Evolutionary conservation across 2,797 vertebrate genomes (phyloP).

Genomic region (Benthosema pterotum): DNA sequence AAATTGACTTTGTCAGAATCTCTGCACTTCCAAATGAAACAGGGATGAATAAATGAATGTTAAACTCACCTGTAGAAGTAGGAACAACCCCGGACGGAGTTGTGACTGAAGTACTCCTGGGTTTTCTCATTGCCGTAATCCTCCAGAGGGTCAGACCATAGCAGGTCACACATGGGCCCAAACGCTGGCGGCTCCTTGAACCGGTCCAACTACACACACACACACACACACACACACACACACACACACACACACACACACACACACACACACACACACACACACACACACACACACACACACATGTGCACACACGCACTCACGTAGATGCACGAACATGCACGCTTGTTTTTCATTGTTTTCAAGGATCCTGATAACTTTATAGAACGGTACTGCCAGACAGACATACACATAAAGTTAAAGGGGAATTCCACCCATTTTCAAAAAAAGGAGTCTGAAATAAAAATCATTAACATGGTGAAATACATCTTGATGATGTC

Average conservation of each 20-base stretch:
- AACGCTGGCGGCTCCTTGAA: slow-evolving; percentile 87
- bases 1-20: too few relatives aligned
- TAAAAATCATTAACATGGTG: too few relatives aligned
- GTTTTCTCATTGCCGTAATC: slow-evolving; percentile 87
- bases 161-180: slow-evolving; percentile 86
- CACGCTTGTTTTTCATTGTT: background rate
- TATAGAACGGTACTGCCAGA: too few relatives aligned
- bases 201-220: slow-evolving; percentile 78
- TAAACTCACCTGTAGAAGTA: slow-evolving; percentile 85
- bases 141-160: slow-evolving; percentile 85
- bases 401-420: too few relatives aligned
- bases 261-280: slow-evolving; percentile 8
- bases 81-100: slow-evolving; percentile 85
- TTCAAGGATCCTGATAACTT: too few relatives aligned
- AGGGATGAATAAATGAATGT: slow-evolving; percentile 2
- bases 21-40: too few relatives aligned
- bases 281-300: slow-evolving; percentile 11
- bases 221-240: background rate
- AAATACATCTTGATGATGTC: too few relatives aligned
- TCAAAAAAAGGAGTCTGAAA: too few relatives aligned
- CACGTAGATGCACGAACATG: slow-evolving; percentile 13
- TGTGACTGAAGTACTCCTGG: slow-evolving; percentile 86
- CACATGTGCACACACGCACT: slow-evolving; percentile 14
- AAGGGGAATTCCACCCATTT: too few relatives aligned
- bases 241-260: slow-evolving; percentile 13